These are phyloP conservation scores for Dermatemys mawii DNA, from an alignment of 2,113 vertebrate species.

Conservation along the genomic window DNA sequence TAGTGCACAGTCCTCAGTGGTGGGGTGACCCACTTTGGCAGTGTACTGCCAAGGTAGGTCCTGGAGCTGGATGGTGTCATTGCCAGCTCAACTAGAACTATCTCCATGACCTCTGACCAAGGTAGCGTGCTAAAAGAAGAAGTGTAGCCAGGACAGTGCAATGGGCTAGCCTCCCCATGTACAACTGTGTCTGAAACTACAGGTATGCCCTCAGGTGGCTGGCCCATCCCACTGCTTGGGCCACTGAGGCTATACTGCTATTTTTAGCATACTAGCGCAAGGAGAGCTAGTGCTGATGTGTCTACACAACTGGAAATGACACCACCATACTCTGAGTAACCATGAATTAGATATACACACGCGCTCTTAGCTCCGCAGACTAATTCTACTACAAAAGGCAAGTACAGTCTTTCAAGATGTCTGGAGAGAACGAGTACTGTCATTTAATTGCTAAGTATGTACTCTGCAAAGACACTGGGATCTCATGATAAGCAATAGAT, in stretches of 20 bases:
- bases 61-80: not conserved
- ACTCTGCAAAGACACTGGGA: not conserved
- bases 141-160: not conserved
- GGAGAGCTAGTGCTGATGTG: not conserved
- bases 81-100: not conserved
- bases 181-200: not conserved
- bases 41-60: not conserved
- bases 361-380: not conserved
- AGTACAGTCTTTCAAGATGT: not conserved
- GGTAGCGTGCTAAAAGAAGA: not conserved
- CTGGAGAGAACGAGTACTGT: not conserved
- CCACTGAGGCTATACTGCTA: not conserved
- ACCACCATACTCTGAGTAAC: not conserved
- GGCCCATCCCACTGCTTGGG: not conserved
- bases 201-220: not conserved
- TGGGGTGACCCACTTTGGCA: not conserved
- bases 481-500: not conserved
- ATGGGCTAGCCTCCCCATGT: not conserved
- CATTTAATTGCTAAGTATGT: not conserved
- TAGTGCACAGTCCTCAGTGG: accelerated
- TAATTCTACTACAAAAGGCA: not conserved
- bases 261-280: not conserved
- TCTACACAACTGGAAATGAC: not conserved
- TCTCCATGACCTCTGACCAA: not conserved
- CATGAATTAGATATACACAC: not conserved